These are phyloP conservation scores for Tretioscincus oriximinensis DNA, from an alignment of 2,113 vertebrate species.

Conservation along the genomic window DNA sequence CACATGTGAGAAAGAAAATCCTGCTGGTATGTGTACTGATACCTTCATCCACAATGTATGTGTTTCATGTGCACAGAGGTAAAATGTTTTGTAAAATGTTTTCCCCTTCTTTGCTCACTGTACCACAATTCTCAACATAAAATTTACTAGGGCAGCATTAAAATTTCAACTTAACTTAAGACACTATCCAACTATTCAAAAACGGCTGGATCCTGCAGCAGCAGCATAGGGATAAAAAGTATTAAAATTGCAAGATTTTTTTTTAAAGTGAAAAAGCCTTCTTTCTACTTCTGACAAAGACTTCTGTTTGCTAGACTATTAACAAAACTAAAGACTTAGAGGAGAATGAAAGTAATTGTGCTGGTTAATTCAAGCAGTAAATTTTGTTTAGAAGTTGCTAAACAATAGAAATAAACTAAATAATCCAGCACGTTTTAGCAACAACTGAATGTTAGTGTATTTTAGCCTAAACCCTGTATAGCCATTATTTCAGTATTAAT, in stretches of 20 bases:
- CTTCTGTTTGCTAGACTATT: not conserved
- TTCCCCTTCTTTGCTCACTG: not conserved
- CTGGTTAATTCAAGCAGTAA: not conserved
- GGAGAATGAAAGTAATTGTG: not conserved
- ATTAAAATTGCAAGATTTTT: no score
- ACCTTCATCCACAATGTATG: no score
- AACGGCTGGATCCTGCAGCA: not conserved
- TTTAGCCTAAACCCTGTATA: not conserved
- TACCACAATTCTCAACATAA: not conserved
- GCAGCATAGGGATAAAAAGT: no score
- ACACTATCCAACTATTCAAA: no score
- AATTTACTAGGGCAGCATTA: not conserved
- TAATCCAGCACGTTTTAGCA: not conserved
- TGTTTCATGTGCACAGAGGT: no score
- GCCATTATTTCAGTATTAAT: not conserved
- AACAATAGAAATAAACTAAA: not conserved
- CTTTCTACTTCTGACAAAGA: not conserved
- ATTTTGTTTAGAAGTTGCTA: not conserved
- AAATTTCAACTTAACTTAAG: not conserved
- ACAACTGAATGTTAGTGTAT: not conserved
- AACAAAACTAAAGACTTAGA: not conserved
- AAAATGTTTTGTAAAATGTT: not conserved
- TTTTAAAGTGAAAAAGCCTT: no score
- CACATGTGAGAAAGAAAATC: no score
- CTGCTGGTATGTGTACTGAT: no score